phyloP scores from a whole-genome alignment of 2,888 invertebrate genomes.

The Clanis bilineata region DNA sequence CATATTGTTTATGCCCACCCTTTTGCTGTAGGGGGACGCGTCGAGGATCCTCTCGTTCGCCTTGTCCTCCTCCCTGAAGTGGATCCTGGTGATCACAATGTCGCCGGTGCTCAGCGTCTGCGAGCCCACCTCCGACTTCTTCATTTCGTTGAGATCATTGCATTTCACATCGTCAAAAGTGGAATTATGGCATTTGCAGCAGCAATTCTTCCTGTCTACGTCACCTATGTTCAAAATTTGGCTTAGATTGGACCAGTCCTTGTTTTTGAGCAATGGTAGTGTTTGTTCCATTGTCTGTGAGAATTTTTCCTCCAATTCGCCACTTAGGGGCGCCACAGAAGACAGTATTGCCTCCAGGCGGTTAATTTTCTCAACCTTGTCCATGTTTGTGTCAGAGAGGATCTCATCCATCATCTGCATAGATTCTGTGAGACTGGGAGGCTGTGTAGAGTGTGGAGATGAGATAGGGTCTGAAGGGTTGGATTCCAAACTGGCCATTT shows the following conservation, averaged over 20 bases:
- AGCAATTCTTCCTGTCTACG: conserved; percentile 73
- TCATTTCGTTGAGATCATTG: conserved; percentile 73
- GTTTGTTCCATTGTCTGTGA: conserved; percentile 80
- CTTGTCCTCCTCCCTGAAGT: conserved; percentile 78
- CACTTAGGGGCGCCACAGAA: conserved; percentile 87
- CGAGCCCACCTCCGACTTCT: conserved; percentile 83
- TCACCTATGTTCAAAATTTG: conserved; percentile 75
- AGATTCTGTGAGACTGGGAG: conserved; percentile 92
- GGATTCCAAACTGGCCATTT: conserved; percentile 91
- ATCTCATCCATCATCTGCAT: conserved; percentile 95
- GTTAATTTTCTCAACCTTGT: conserved; percentile 92
- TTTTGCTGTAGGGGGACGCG: conserved; percentile 69
- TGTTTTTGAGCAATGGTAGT: conserved; percentile 76
- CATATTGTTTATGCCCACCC: conserved; percentile 68
- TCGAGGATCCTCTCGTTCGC: conserved; percentile 71
- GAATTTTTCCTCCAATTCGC: conserved; percentile 79
- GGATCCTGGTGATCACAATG: conserved; percentile 94
- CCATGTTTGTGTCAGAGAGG: conserved; percentile 90
- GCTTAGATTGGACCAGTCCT: conserved; percentile 78
- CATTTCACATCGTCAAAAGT: conserved; percentile 65
- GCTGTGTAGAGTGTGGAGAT: conserved; percentile 89
- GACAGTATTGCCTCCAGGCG: conserved; percentile 93
- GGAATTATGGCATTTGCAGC: conserved; percentile 81
- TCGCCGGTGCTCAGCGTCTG: conserved; percentile 96
- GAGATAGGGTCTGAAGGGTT: conserved; percentile 89